Evolutionary conservation across 2,888 invertebrate genomes (phyloP), one percentile per base, ranked within the genome.

Genomic region (Drosophila engyochracea): DNA sequence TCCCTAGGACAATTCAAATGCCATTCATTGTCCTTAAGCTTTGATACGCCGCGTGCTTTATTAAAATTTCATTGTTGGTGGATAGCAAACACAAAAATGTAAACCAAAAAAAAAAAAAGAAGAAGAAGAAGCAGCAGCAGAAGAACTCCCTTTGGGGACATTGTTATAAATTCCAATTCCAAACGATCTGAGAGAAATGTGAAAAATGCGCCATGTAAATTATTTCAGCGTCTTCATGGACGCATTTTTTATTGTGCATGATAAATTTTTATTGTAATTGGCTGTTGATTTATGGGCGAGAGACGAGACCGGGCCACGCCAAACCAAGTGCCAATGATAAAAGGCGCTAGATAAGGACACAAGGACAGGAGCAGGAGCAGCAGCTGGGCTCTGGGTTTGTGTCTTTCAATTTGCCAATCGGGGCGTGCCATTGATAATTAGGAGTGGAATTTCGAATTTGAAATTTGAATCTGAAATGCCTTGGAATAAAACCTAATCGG

Each of bases 201-300:
- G 90, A 88, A 85, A 85, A 85, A 90, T 90, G 89, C 85, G 80
- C 80, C 85, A 85, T 85, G 90, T 90, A 85, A 85, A 85, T 85
- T 85, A 85, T 85, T 85, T 90, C 68, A 62, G 74, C 85, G 79
- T 81, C 74, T 71, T 55, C 14, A 1, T 60, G 70, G 67, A 83
- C 85, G 74, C 74, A 68, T 82, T 73, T 84, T 84, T 90, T 88
- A 90, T 90, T 85, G 90, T 90, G 89, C 89, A 83, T 85, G 89
- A 85, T 85, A 85, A 89, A 90, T 85, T 85, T 87, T 90, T 86
- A 86, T 87, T 87, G 89, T 90, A 87, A 87, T 87, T 90, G 87
- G 89, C 89, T 84, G 89, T 87, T 87, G 87, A 91, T 87, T 87
- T 91, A 87, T 86, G 89, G 73, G 49, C 67, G 47, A 58, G 37